Base-by-base conservation (phyloP, 2,113 vertebrate species). In the Ciconia stormi region DNA sequence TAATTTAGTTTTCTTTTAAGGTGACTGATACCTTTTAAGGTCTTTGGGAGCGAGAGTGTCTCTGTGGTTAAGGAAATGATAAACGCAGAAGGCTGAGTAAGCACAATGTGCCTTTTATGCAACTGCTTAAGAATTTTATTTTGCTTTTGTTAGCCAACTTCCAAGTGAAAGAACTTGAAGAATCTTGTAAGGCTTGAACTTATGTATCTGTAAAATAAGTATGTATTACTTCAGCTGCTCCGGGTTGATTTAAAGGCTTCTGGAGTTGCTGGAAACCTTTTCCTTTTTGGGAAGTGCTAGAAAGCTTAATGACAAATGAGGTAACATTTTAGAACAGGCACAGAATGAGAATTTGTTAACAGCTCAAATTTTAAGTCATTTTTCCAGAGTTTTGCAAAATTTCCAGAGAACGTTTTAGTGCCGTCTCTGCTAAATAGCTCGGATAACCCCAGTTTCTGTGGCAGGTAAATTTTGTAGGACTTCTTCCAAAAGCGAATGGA, bases 151-250 rank as follows among this genome's bases (percentile, higher is more conserved):
- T 22, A 7, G 53, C 25, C 61, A 34, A 0, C 8, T 89, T 42
- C 74, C 55, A 40, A 27, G 1, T 0, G 85, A 38, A 47, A 52
- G 30, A 16, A 17, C 63, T 17, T 10, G n/a, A 17, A 32, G 50
- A 49, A 5, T 7, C 22, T n/a, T 2, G 2, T 0, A 7, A 40
- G 40, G 20, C 42, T 52, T 9, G 66, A 36, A n/a, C 6, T 42
- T 8, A 2, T 0, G 1, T 4, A 10, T 0, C 21, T 62, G 42
- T 38, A 7, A 55, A 42, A 65, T 6, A 1, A 32, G 5, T 0
- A 1, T 3, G 15, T 4, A 0, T 32, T 25, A 4, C 21, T 56
- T 26, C 40, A 7, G 70, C 52, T 58, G 58, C 70, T 72, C 30
- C 4, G 66, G 21, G 53, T 0, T n/a, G 49, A 6, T 9, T 22